Evolutionary conservation across 2,888 invertebrate genomes (phyloP).

Genomic region (Drosophila pseudotalamancana): DNA sequence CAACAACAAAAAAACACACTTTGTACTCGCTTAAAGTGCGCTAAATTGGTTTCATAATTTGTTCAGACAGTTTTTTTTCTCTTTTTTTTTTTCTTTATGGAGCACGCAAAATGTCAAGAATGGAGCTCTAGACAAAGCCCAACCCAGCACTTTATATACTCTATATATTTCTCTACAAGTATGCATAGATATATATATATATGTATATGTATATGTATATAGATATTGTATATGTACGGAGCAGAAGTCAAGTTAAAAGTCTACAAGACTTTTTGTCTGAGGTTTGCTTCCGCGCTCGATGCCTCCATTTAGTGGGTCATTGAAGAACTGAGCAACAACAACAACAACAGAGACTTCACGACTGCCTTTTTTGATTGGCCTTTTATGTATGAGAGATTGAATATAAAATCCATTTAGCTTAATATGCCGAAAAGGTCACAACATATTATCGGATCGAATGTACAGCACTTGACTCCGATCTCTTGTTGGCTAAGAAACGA

Average conservation of each 20-base stretch:
- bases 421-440: constrained; percentile 50
- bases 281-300: constrained; percentile 34
- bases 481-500: constrained; percentile 7
- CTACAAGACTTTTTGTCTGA: constrained; percentile 5
- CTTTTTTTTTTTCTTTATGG: constrained; percentile 10
- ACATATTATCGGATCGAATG: constrained; percentile 27
- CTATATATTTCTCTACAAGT: no score
- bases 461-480: constrained; percentile 39
- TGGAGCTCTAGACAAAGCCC: neutral
- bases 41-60: constrained; percentile 32
- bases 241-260: neutral
- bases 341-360: constrained; percentile 32
- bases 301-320: constrained; percentile 58
- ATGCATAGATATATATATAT: neutral
- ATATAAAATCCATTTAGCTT: constrained; percentile 42
- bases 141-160: neutral
- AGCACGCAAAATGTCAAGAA: constrained; percentile 34
- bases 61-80: constrained; percentile 2
- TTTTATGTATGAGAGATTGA: constrained; percentile 41
- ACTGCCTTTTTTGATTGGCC: constrained; percentile 45
- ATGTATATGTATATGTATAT: neutral
- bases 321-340: constrained; percentile 38
- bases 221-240: neutral
- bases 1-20: neutral
- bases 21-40: constrained; percentile 29